Percentiles rank a stretch among this genome's conserved stretches.
Evolutionary conservation across 2,888 invertebrate species (phyloP).

Genomic region (Thera britannica): DNA sequence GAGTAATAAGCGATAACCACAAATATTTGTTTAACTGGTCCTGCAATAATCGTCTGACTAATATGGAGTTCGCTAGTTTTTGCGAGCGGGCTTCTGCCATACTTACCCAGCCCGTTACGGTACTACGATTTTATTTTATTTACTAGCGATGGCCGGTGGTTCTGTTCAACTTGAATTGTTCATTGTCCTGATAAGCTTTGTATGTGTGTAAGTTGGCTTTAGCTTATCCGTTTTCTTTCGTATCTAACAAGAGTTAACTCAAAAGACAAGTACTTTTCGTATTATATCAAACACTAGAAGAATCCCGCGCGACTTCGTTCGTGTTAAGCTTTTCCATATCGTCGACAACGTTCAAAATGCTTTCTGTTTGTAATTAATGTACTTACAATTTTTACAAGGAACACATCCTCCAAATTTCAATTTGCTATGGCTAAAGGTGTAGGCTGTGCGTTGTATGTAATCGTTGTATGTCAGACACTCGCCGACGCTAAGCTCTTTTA

Average conservation of each 20-base stretch:
- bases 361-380: too few species aligned
- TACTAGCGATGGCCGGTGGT: constrained; percentile 21
- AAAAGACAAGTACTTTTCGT: neutral
- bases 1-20: constrained; percentile 24
- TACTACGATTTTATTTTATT: constrained; percentile 36
- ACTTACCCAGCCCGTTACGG: constrained; percentile 38
- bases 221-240: neutral
- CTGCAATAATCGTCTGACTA: constrained; percentile 37
- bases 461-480: too few species aligned
- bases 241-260: neutral
- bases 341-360: too few species aligned
- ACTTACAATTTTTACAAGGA: too few species aligned
- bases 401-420: too few species aligned
- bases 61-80: constrained; percentile 42
- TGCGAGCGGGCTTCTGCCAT: constrained; percentile 40
- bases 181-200: constrained; percentile 12
- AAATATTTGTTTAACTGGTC: constrained; percentile 32
- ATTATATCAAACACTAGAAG: too few species aligned
- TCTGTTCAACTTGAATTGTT: constrained; percentile 14
- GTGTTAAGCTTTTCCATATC: too few species aligned
- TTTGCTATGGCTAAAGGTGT: too few species aligned
- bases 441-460: too few species aligned
- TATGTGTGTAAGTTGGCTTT: neutral
- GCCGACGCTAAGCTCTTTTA: too few species aligned
- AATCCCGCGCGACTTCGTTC: too few species aligned